Conservation (phyloP, 2,888 invertebrate genomes). For the Antheraea yamamai region DNA sequence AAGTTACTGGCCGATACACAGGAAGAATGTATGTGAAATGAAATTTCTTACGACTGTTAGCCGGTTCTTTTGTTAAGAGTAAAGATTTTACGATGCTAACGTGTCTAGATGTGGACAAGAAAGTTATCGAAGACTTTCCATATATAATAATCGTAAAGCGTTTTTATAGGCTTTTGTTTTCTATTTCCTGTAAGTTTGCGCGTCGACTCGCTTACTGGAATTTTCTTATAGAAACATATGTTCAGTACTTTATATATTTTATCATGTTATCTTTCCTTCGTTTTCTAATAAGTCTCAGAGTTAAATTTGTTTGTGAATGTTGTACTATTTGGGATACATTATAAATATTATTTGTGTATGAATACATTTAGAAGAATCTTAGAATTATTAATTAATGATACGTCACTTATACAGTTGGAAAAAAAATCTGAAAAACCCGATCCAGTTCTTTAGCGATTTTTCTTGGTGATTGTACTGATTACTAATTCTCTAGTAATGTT, state of each 20-base stretch:
- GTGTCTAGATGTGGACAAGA: background rate
- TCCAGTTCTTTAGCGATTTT: no score
- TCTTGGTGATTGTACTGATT: no score
- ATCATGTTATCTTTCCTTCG: background rate
- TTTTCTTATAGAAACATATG: background rate
- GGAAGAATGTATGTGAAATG: background rate
- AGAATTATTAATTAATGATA: no score
- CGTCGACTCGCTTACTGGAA: background rate
- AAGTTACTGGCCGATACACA: background rate
- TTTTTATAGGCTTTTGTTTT: conserved; percentile 13
- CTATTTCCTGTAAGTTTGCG: conserved; percentile 4
- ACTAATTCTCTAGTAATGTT: no score
- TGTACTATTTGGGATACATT: no score
- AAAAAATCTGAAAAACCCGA: no score
- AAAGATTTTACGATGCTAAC: conserved; percentile 1
- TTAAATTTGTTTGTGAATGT: background rate
- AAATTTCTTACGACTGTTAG: background rate
- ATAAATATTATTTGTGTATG: no score
- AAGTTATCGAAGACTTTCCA: background rate
- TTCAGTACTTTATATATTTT: background rate
- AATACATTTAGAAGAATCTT: no score
- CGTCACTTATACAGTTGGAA: no score
- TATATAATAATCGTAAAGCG: conserved; percentile 7
- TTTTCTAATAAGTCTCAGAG: background rate
- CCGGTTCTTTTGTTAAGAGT: background rate